Percentiles rank a stretch among this genome's conserved stretches.
phyloP scores from a whole-genome alignment of 2,888 invertebrate genomes.

The Spilarctia lutea region DNA sequence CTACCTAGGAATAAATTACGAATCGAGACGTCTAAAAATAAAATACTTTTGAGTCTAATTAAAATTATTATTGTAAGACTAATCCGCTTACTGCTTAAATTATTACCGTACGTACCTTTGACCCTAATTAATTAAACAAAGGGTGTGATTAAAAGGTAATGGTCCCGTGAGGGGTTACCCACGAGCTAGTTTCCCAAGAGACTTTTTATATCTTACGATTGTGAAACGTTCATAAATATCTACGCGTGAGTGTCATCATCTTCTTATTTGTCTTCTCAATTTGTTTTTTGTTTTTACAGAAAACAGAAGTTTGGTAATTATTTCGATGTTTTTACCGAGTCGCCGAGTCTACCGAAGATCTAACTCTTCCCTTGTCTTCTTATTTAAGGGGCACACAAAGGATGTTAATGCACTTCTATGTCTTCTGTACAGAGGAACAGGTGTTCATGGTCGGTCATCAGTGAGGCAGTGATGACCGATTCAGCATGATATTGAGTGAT shows the following conservation, averaged over 20 bases:
- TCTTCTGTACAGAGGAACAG: too few species aligned
- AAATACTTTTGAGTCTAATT: constrained; percentile 51
- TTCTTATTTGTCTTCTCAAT: neutral
- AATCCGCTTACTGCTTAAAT: constrained; percentile 69
- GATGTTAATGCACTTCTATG: neutral
- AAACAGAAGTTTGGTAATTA: too few species aligned
- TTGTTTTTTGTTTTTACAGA: too few species aligned
- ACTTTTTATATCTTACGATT: constrained; percentile 13
- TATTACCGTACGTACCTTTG: constrained; percentile 63
- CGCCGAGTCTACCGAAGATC: neutral
- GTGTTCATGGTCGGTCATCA: too few species aligned
- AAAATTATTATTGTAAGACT: constrained; percentile 69
- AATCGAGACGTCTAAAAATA: neutral
- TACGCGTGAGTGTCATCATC: neutral
- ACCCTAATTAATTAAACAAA: constrained; percentile 80
- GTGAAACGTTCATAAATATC: neutral
- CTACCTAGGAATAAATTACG: neutral
- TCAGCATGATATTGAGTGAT: too few species aligned
- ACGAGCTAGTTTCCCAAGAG: constrained; percentile 39
- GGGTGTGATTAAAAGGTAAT: constrained; percentile 76
- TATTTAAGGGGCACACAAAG: neutral
- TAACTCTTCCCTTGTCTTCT: neutral
- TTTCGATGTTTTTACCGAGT: neutral
- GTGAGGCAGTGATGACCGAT: too few species aligned
- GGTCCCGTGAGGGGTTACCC: constrained; percentile 63